Conservation (phyloP, 2,888 invertebrate species). For the Sphaerolaimus hirsutus region DNA sequence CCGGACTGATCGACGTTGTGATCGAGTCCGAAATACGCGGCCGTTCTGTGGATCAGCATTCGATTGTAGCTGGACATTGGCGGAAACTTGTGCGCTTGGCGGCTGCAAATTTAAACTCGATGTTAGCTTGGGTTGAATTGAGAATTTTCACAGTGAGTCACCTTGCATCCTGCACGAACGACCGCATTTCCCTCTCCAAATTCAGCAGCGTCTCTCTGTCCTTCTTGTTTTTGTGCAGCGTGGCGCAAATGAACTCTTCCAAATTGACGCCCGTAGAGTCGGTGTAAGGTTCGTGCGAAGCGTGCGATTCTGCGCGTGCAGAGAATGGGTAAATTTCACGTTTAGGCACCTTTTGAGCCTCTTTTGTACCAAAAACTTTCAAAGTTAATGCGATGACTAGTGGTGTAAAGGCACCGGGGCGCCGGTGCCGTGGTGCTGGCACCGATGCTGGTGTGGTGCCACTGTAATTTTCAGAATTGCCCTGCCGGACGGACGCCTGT, state of each 20-base stretch:
- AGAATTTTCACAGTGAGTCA: no score
- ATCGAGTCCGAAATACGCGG: conserved; percentile 73
- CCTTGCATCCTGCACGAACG: conserved; percentile 47
- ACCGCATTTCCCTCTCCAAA: conserved; percentile 62
- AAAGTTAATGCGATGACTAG: no score
- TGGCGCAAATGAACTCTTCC: conserved; percentile 62
- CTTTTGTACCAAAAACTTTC: no score
- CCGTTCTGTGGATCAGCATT: conserved; percentile 78
- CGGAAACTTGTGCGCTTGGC: conserved; percentile 52
- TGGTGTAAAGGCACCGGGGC: no score
- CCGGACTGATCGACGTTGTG: conserved; percentile 69
- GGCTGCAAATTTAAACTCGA: conserved; percentile 1
- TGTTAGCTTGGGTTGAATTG: not conserved
- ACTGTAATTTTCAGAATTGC: no score
- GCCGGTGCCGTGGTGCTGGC: no score
- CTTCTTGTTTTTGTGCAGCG: conserved; percentile 64
- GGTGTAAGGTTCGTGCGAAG: conserved; percentile 40
- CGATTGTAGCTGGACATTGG: conserved; percentile 83
- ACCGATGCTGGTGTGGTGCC: no score
- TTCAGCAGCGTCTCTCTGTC: conserved; percentile 59
- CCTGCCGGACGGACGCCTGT: no score
- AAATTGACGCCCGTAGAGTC: conserved; percentile 57
- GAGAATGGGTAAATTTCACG: no score
- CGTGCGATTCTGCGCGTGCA: no score
- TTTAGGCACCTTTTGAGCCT: no score